These are phyloP conservation scores for Rhynchonycteris naso DNA, from an alignment of 2,797 vertebrate genomes.

Conservation along the genomic window DNA sequence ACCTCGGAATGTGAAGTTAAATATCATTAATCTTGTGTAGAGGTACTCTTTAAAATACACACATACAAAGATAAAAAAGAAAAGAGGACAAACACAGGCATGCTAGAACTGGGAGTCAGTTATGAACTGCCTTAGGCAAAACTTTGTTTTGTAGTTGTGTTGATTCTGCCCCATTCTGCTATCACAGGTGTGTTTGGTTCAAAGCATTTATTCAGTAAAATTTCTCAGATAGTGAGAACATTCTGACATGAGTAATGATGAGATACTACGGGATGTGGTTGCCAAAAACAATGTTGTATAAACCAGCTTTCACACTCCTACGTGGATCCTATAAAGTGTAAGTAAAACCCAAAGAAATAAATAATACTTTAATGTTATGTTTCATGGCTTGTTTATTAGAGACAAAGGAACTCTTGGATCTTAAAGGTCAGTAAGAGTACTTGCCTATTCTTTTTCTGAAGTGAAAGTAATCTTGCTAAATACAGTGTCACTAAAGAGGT, in stretches of 20 bases:
- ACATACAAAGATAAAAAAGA: not conserved
- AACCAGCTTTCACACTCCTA: not conserved
- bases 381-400: not conserved
- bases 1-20: not conserved
- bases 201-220: not conserved
- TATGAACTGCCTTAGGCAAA: not conserved
- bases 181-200: not conserved
- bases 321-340: not conserved
- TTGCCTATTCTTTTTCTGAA: not conserved
- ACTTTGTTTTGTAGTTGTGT: not conserved
- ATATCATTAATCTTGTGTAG: not conserved
- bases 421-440: not conserved
- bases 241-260: not conserved
- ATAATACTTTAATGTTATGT: not conserved
- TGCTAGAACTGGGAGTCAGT: not conserved
- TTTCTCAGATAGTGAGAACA: conserved; percentile 32
- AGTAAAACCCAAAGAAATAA: not conserved
- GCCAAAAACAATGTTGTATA: not conserved
- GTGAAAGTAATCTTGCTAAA: not conserved
- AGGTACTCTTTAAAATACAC: not conserved
- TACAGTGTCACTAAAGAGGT: not conserved
- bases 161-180: not conserved
- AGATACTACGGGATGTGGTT: not conserved
- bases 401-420: not conserved
- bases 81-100: not conserved